Conservation (phyloP, 2,888 invertebrate genomes). For the Bellardia pandia region DNA sequence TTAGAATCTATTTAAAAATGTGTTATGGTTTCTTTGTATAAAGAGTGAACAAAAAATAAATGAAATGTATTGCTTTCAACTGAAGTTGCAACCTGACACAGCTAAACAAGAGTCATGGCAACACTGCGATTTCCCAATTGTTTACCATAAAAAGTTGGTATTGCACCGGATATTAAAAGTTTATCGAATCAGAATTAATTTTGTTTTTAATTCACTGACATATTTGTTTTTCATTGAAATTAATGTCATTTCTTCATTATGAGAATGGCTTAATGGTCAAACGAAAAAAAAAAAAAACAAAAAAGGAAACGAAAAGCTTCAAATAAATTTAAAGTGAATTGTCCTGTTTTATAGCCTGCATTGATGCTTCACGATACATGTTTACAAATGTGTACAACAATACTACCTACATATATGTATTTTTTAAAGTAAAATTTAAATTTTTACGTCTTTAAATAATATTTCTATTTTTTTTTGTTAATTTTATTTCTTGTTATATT, state of each 20-base stretch:
- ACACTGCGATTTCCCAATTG: not conserved
- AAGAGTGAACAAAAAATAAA: not conserved
- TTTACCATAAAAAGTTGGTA: conserved; percentile 27
- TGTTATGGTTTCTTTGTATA: too few relatives aligned
- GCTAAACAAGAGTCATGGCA: not conserved
- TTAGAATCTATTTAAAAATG: not conserved
- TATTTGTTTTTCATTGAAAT: not conserved
- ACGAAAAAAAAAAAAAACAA: not conserved
- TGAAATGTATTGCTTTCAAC: not conserved
- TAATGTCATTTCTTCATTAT: not conserved
- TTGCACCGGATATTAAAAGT: conserved; percentile 30
- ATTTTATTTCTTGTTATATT: too few relatives aligned
- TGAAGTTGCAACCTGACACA: not conserved
- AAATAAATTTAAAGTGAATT: not conserved
- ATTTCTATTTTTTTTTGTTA: too few relatives aligned
- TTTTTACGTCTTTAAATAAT: too few relatives aligned
- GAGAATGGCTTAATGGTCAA: not conserved
- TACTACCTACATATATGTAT: too few relatives aligned
- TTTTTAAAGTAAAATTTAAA: too few relatives aligned
- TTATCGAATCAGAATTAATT: conserved; percentile 42
- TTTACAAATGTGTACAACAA: too few relatives aligned
- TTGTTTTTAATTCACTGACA: not conserved
- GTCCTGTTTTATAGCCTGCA: not conserved
- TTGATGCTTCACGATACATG: not conserved
- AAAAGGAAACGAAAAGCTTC: not conserved